These are phyloP conservation scores for Euwallacea similis DNA, from an alignment of 1,140 invertebrate genomes.

Conservation along the genomic window DNA sequence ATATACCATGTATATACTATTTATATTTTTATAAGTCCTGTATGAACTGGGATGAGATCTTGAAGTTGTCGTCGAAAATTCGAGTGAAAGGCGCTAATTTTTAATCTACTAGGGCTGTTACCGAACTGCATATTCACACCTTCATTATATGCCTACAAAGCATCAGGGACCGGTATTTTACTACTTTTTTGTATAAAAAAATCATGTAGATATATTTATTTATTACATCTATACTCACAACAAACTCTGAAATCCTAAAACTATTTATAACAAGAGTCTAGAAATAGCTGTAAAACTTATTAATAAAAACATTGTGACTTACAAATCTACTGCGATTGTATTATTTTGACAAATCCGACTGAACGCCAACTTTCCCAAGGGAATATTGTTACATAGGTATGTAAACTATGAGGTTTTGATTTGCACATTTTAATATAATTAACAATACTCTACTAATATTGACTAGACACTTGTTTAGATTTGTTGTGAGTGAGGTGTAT, in stretches of 20 bases:
- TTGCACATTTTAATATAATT: constrained; percentile 34
- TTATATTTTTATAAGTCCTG: constrained; percentile 28
- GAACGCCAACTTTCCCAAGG: constrained; percentile 22
- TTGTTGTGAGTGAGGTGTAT: constrained; percentile 54
- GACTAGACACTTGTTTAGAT: constrained; percentile 46
- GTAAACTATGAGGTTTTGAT: constrained; percentile 42
- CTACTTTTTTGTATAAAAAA: constrained; percentile 51
- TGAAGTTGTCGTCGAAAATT: neutral
- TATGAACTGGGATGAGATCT: constrained; percentile 10
- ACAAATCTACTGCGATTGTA: constrained; percentile 34
- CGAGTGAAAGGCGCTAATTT: constrained; percentile 26
- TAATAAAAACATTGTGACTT: constrained; percentile 48
- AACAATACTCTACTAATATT: constrained; percentile 41
- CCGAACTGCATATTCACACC: neutral
- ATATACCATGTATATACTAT: constrained; percentile 42
- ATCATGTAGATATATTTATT: constrained; percentile 55
- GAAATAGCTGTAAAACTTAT: constrained; percentile 46
- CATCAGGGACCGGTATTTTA: constrained; percentile 50
- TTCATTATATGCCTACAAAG: neutral
- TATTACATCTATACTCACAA: constrained; percentile 55
- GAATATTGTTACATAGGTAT: constrained; percentile 44
- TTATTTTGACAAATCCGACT: constrained; percentile 31
- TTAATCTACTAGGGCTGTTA: neutral
- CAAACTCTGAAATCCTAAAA: constrained; percentile 47
- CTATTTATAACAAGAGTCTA: constrained; percentile 45